Evolutionary conservation across 2,888 invertebrate species (phyloP).

Genomic region (Aquatica leii): DNA sequence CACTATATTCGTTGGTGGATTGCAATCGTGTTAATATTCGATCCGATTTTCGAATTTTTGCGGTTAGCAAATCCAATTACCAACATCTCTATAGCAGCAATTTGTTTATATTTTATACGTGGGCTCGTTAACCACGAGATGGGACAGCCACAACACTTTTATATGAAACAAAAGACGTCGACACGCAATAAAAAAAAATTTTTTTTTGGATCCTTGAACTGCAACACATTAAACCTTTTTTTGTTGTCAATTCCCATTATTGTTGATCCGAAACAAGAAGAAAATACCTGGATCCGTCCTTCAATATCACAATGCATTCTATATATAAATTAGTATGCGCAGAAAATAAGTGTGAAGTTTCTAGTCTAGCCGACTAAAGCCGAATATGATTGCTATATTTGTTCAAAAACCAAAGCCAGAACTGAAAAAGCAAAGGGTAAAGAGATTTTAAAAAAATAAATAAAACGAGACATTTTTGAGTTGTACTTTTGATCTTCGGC

Average conservation of each 20-base stretch:
- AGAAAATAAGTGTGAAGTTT: neutral
- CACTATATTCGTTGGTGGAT: too few species aligned
- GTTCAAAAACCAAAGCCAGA: neutral
- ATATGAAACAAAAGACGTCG: too few species aligned
- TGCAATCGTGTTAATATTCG: too few species aligned
- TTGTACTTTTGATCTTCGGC: conserved; percentile 39
- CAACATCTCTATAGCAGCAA: too few species aligned
- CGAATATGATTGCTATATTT: neutral
- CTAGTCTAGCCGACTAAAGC: neutral
- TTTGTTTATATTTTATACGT: too few species aligned
- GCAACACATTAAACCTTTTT: neutral
- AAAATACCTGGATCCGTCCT: conserved; percentile 13
- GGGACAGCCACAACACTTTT: too few species aligned
- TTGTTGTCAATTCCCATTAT: conserved; percentile 3
- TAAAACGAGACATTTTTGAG: conserved; percentile 23
- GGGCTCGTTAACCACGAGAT: too few species aligned
- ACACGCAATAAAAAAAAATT: too few species aligned
- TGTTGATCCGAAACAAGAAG: conserved; percentile 4
- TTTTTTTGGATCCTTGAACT: too few species aligned
- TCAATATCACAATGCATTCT: conserved; percentile 1
- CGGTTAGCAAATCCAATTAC: too few species aligned
- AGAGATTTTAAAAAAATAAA: neutral
- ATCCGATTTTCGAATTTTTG: too few species aligned
- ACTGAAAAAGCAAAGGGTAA: neutral
- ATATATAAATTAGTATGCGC: too few species aligned